Conservation (phyloP, 2,797 vertebrate genomes). For the Coilia nasus region DNA sequence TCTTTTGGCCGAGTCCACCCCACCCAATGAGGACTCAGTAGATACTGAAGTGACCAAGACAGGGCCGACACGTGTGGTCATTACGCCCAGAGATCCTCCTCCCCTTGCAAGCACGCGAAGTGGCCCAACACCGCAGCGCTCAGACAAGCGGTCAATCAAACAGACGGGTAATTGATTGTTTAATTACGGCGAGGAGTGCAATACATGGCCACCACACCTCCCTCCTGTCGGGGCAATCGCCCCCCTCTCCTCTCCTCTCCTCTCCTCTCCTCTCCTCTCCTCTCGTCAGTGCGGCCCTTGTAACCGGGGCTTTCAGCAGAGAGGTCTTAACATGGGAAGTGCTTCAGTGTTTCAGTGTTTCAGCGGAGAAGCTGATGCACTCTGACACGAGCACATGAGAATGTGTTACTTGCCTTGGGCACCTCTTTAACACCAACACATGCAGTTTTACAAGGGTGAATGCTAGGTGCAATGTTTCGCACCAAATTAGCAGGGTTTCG, state of each 20-base stretch:
- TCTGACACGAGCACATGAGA: not conserved
- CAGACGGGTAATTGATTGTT: constrained; percentile 41
- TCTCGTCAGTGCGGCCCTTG: not conserved
- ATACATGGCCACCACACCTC: constrained; percentile 7
- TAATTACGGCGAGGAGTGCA: constrained; percentile 44
- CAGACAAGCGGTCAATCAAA: constrained; percentile 40
- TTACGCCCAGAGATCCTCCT: constrained; percentile 28
- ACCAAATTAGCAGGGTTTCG: not conserved
- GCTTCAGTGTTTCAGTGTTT: constrained; percentile 1
- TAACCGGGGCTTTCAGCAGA: not conserved
- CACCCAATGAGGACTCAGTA: not conserved
- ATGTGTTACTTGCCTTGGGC: constrained; percentile 2
- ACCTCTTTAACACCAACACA: not conserved
- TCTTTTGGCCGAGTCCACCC: not conserved
- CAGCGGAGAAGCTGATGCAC: not conserved
- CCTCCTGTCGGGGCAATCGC: constrained; percentile 18
- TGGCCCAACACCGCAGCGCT: constrained; percentile 10
- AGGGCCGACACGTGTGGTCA: constrained; percentile 37
- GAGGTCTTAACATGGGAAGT: constrained; percentile 1
- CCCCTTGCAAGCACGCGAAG: constrained; percentile 22
- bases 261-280: not conserved
- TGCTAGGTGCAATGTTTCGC: not conserved
- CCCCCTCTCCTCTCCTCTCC: not conserved
- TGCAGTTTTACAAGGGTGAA: not conserved
- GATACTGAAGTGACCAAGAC: constrained; percentile 1